Percentiles rank a stretch among this genome's conserved stretches.
These are phyloP conservation scores for Drusus annulatus DNA, from an alignment of 1,140 invertebrate species.

Conservation along the genomic window DNA sequence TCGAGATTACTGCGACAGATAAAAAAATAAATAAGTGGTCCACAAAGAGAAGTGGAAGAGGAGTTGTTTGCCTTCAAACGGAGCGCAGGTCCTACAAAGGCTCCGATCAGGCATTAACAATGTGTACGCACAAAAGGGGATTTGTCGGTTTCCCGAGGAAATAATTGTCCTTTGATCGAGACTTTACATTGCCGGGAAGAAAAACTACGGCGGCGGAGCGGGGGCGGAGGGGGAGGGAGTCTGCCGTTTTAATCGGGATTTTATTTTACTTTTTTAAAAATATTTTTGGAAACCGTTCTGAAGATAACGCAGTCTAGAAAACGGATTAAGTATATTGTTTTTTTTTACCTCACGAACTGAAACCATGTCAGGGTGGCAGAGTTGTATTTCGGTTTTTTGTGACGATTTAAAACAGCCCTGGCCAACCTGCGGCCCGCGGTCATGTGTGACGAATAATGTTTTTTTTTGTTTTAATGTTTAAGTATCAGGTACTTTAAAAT, in stretches of 20 bases:
- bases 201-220: background rate
- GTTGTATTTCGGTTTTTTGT: too few relatives aligned
- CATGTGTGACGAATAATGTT: too few relatives aligned
- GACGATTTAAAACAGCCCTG: too few relatives aligned
- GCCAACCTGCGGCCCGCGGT: too few relatives aligned
- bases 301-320: too few relatives aligned
- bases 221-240: too few relatives aligned
- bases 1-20: constrained; percentile 35
- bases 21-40: constrained; percentile 37
- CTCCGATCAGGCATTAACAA: constrained; percentile 47
- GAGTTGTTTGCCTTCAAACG: background rate
- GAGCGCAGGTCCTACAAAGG: constrained; percentile 41
- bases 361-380: too few relatives aligned
- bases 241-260: background rate
- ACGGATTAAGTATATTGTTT: too few relatives aligned
- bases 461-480: too few relatives aligned
- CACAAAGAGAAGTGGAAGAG: background rate
- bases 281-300: too few relatives aligned
- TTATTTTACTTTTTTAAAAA: background rate
- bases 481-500: too few relatives aligned
- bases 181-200: background rate
- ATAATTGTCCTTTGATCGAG: constrained; percentile 56
- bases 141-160: constrained; percentile 50
- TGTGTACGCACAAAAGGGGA: constrained; percentile 46
- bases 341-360: too few relatives aligned